phyloP scores from a whole-genome alignment of 2,113 vertebrate species.

The Puffinus mauretanicus region DNA sequence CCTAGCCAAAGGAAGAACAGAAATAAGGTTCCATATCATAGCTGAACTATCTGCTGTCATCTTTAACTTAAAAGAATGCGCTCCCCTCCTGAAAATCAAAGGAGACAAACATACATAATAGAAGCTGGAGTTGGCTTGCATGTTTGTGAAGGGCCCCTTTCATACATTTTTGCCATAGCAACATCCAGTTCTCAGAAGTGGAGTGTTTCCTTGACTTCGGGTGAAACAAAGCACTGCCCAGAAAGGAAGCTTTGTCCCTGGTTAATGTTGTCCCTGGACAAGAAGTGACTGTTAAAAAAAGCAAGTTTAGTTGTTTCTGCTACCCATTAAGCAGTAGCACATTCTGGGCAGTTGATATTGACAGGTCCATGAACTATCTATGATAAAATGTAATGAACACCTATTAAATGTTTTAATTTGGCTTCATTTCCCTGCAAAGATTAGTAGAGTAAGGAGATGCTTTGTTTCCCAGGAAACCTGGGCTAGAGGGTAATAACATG shows the following conservation, averaged over 20 bases:
- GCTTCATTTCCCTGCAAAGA: background rate
- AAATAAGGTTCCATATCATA: background rate
- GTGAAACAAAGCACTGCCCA: background rate
- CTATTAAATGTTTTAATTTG: slow-evolving; percentile 23
- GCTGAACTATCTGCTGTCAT: background rate
- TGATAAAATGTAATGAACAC: background rate
- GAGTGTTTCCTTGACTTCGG: background rate
- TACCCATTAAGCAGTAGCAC: background rate
- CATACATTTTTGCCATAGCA: background rate
- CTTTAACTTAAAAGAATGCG: background rate
- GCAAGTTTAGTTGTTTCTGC: background rate
- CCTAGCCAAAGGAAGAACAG: background rate
- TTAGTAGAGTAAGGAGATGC: background rate
- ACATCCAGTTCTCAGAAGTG: background rate
- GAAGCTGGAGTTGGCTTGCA: background rate
- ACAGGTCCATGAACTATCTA: background rate
- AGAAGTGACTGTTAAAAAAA: background rate
- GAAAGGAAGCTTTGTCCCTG: background rate
- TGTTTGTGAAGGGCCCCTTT: background rate
- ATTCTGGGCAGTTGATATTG: background rate
- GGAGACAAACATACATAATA: background rate
- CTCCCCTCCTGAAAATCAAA: background rate
- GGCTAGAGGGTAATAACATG: background rate
- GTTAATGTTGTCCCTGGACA: background rate
- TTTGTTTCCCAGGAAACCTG: slow-evolving; percentile 46